Evolutionary conservation across 2,113 vertebrate species (phyloP).

Genomic region (Pangasianodon gigas): DNA sequence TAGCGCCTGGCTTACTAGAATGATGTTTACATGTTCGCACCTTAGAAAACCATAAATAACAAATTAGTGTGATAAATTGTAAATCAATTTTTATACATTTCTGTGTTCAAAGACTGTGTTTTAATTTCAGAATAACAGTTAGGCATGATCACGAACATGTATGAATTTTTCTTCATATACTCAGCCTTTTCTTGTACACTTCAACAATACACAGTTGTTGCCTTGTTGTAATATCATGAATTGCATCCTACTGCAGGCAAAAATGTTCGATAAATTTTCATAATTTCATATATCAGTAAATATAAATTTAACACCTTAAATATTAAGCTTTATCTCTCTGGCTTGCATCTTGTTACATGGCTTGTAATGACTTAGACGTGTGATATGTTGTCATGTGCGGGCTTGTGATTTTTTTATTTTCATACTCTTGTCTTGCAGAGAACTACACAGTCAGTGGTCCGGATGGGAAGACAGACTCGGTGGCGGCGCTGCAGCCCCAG

Average conservation of each 20-base stretch:
- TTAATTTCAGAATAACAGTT: neutral
- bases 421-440: constrained; percentile 72
- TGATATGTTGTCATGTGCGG: neutral
- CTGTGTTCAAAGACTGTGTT: neutral
- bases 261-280: neutral
- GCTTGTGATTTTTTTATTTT: neutral
- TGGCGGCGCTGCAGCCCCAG: constrained; percentile 91
- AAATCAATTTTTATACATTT: neutral
- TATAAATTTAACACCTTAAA: neutral
- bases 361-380: neutral
- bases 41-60: neutral
- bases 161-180: neutral
- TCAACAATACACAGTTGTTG: neutral
- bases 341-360: neutral
- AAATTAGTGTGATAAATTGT: neutral
- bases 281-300: neutral
- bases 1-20: neutral
- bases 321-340: neutral
- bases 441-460: constrained; percentile 79
- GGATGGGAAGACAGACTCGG: constrained; percentile 90
- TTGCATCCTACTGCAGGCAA: neutral
- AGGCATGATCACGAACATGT: neutral
- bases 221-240: neutral
- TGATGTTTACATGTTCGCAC: neutral
- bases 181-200: neutral